These are phyloP conservation scores for Mythimna impura DNA, from an alignment of 2,888 invertebrate genomes.

Conservation along the genomic window DNA sequence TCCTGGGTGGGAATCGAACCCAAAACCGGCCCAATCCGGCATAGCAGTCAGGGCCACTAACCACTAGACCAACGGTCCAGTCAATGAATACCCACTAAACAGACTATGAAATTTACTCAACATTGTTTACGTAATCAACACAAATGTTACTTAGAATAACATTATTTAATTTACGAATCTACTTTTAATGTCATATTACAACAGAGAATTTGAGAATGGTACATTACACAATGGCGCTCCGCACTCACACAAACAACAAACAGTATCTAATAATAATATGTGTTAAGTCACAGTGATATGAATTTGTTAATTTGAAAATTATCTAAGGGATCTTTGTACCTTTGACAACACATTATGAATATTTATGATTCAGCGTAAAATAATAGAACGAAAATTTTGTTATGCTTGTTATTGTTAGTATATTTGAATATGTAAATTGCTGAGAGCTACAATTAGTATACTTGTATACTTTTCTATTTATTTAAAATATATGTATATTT, in stretches of 20 bases:
- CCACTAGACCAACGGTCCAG: no score
- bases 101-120: not conserved
- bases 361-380: conserved; percentile 10
- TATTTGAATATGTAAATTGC: conserved; percentile 10
- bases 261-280: not conserved
- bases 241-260: not conserved
- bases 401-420: not conserved
- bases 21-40: no score
- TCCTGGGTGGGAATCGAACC: no score
- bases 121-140: not conserved
- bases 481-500: no score
- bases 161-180: not conserved
- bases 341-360: conserved; percentile 12
- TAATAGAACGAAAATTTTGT: not conserved
- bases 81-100: no score
- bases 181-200: not conserved
- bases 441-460: not conserved
- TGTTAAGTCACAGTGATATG: not conserved
- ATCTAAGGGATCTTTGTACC: conserved; percentile 24
- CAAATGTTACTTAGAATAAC: no score
- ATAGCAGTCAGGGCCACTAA: no score
- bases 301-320: conserved; percentile 2
- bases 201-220: not conserved
- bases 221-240: not conserved
- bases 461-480: no score